phyloP scores from a whole-genome alignment of 2,797 vertebrate genomes.

The Buceros bicornis region DNA sequence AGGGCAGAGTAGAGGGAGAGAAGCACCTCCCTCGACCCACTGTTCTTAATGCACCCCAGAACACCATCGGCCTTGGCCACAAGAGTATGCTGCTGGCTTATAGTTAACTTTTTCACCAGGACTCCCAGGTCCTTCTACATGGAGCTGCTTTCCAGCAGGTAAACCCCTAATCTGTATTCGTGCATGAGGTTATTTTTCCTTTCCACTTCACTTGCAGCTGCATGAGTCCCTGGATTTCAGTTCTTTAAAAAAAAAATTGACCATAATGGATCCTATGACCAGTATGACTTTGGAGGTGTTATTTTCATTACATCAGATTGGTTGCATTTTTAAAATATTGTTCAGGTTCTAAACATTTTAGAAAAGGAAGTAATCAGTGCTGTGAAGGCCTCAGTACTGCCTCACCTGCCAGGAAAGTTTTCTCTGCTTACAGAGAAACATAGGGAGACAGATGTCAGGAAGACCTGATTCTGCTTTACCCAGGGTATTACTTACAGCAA shows the following conservation, averaged over 20 bases:
- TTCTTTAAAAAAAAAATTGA: background rate
- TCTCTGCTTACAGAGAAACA: background rate
- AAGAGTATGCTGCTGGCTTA: too few species aligned
- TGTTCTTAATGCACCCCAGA: too few species aligned
- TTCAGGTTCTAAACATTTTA: background rate
- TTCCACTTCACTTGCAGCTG: background rate
- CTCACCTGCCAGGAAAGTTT: background rate
- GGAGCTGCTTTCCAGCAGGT: too few species aligned
- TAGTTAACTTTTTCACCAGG: too few species aligned
- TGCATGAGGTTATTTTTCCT: too few species aligned
- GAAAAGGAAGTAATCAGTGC: background rate
- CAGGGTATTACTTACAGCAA: background rate
- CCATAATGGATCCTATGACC: background rate
- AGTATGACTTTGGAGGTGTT: background rate
- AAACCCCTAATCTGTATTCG: too few species aligned
- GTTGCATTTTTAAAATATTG: background rate
- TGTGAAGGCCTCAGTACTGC: background rate
- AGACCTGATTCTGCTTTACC: background rate
- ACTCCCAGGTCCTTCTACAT: too few species aligned
- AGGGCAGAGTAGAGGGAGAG: too few species aligned
- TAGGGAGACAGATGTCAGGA: background rate
- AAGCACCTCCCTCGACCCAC: too few species aligned
- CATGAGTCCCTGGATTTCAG: background rate
- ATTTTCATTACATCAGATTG: background rate
- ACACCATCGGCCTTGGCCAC: too few species aligned